phyloP scores from a whole-genome alignment of 2,888 invertebrate genomes.

The Corbicula japonica region DNA sequence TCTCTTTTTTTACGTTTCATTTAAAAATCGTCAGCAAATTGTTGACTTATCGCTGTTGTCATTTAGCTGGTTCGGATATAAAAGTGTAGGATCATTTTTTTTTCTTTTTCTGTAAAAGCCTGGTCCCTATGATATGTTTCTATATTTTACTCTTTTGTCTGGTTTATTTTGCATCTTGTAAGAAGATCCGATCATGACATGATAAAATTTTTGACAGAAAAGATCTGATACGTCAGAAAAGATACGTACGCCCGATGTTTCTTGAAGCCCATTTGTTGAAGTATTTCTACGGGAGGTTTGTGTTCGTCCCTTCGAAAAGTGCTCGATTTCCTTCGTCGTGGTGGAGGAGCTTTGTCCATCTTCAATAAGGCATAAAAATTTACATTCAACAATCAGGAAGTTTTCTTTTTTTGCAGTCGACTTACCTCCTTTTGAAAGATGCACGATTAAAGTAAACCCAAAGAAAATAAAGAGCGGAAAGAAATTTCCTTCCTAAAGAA shows the following conservation, averaged over 20 bases:
- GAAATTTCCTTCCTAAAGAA: no score
- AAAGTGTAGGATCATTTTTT: background rate
- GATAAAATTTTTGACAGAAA: background rate
- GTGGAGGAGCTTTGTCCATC: no score
- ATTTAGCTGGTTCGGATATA: no score
- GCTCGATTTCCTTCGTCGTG: slow-evolving; percentile 57
- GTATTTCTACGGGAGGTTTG: slow-evolving; percentile 90
- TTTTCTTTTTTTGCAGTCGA: no score
- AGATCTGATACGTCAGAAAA: background rate
- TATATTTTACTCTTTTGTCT: background rate
- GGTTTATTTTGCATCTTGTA: background rate
- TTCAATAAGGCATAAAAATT: no score
- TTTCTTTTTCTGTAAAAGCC: background rate
- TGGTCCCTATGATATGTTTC: background rate
- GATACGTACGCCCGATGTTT: slow-evolving; percentile 94
- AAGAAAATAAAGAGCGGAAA: no score
- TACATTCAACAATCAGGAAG: no score
- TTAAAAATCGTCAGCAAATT: no score
- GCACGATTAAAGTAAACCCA: no score
- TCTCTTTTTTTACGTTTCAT: no score
- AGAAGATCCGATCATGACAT: background rate
- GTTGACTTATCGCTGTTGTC: no score
- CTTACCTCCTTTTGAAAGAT: no score
- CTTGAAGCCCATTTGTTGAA: slow-evolving; percentile 96
- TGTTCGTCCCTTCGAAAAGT: slow-evolving; percentile 68